A percentile compares a stretch with the other conserved stretches of the same genome.
These are phyloP conservation scores for Epinotia bilunana DNA, from an alignment of 2,888 invertebrate genomes.

Conservation along the genomic window DNA sequence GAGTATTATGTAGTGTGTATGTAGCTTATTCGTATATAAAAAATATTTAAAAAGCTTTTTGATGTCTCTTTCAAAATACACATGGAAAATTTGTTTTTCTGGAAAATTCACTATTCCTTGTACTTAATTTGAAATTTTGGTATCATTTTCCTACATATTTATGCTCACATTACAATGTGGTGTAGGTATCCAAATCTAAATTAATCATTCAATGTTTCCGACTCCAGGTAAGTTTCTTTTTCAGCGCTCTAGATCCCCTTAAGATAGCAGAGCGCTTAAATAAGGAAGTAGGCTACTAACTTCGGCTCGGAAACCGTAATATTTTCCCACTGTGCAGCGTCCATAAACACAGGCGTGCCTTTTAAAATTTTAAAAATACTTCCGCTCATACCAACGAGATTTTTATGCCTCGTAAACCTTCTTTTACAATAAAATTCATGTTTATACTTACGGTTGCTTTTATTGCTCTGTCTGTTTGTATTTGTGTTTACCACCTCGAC, in stretches of 20 bases:
- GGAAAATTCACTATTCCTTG: no score
- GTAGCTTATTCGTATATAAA: no score
- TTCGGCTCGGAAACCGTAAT: conserved; percentile 23
- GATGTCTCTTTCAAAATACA: no score
- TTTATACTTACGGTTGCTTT: conserved; percentile 14
- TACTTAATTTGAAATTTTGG: no score
- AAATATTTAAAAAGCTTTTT: no score
- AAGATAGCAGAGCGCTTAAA: conserved; percentile 32
- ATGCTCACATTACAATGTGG: no score
- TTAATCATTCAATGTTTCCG: not conserved
- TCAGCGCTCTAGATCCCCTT: not conserved
- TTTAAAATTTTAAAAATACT: conserved; percentile 45
- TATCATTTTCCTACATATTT: no score
- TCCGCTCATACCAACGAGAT: conserved; percentile 55
- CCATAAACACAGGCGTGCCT: conserved; percentile 40
- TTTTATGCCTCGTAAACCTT: conserved; percentile 56
- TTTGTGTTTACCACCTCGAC: conserved; percentile 25
- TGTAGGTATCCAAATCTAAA: not conserved
- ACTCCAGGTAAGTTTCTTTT: not conserved
- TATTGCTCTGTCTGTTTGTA: conserved; percentile 13
- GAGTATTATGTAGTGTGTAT: no score
- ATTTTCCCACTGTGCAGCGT: conserved; percentile 30
- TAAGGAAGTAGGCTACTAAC: conserved; percentile 37
- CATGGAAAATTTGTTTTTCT: no score
- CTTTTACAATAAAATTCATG: conserved; percentile 41